A percentile compares a stretch with the other conserved stretches of the same genome.
These are phyloP conservation scores for Ophioninae sp. DNA, from an alignment of 2,888 invertebrate genomes.

Conservation along the genomic window DNA sequence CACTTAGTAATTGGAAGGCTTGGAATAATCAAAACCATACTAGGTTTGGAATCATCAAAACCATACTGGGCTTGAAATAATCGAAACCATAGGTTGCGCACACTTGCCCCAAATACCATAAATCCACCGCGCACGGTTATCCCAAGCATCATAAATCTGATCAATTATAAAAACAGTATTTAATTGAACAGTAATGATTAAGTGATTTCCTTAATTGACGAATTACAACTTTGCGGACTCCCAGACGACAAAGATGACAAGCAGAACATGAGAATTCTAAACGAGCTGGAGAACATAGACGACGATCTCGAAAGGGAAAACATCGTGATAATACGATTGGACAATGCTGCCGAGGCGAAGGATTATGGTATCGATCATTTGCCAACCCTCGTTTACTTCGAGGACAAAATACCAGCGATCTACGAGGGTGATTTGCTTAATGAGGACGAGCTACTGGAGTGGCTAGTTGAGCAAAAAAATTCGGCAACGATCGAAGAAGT, in stretches of 20 bases:
- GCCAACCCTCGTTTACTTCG: conserved; percentile 93
- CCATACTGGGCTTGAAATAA: too few relatives aligned
- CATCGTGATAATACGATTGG: conserved; percentile 94
- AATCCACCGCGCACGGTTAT: too few relatives aligned
- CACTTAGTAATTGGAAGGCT: too few relatives aligned
- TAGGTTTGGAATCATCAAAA: too few relatives aligned
- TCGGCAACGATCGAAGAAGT: conserved; percentile 97
- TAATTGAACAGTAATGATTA: neutral
- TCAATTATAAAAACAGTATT: neutral
- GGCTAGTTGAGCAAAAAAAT: conserved; percentile 93
- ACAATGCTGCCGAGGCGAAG: conserved; percentile 94
- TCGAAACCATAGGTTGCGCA: too few relatives aligned
- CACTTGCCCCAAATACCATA: too few relatives aligned
- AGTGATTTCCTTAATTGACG: neutral
- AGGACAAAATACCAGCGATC: conserved; percentile 94
- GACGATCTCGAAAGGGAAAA: conserved; percentile 95
- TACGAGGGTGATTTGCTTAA: conserved; percentile 96
- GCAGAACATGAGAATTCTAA: conserved; percentile 92
- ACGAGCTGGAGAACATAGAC: conserved; percentile 95
- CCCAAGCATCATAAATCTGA: neutral
- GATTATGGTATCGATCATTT: conserved; percentile 95
- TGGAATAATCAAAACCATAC: too few relatives aligned
- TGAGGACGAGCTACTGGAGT: conserved; percentile 94
- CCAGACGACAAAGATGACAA: conserved; percentile 95
- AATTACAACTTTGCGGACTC: conserved; percentile 2